Base-by-base conservation (phyloP, 2,113 vertebrate species). In the Tychaedon coryphoeus region DNA sequence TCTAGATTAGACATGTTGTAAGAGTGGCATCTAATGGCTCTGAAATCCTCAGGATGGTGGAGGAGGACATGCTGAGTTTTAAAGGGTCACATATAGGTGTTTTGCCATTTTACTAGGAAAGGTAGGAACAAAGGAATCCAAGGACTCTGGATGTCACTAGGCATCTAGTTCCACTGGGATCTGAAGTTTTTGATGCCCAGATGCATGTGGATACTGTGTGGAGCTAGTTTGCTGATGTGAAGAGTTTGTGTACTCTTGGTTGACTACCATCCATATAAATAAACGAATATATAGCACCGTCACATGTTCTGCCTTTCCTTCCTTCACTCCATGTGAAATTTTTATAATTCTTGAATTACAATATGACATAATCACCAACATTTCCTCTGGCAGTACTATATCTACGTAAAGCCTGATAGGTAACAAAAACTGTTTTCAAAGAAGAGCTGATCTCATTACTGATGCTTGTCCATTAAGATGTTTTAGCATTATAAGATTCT, bases 391-490 rank as follows among this genome's bases (percentile, higher is more conserved):
- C 80, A 65, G 78, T 33, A n/a, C 50, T 85, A 6, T 74, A 34
- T 75, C 70, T 90, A 53, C 81, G 48, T 85, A 77, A 93, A 78
- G 40, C 58, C 38, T 0, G 3, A 58, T 38, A 79, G 54, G 62
- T 82, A 87, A 94, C 57, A 94, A 92, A 92, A 92, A 34, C 66
- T 82, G n/a, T 85, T 92, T 93, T 90, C 80, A 94, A 85, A 94
- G 81, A 70, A 88, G 66, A 87, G 53, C 66, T 90, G 84, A 95
- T 93, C 70, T 91, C 73, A 85, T 70, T 82, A 53, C 73, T 91
- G 70, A 72, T 95, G 91, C 48, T 85, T 91, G 36, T 62, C 34
- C 81, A 79, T 78, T 58, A 78, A 91, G 89, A 94, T 94, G 38
- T 62, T 94, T 85, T 58, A 84, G 24, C 62, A 40, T 23, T 50